Evolutionary conservation across 92 coral and sea anemone species (phyloP), one percentile per base, ranked within the genome.

Genomic region (Parazoanthus atlanticus): DNA sequence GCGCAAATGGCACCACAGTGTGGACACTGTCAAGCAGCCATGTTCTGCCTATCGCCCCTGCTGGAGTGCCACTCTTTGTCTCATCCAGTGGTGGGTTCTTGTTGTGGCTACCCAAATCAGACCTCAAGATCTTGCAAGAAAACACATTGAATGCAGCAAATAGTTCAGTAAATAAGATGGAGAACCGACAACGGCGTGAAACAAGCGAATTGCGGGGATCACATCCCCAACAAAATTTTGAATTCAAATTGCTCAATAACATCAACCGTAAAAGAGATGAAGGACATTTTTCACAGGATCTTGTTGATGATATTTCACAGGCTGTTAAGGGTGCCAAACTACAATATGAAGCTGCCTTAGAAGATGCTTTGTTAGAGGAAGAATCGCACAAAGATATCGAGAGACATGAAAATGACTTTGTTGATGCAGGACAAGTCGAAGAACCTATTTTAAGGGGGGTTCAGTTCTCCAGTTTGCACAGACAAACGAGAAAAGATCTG

Each of bases 91-190:
- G 91, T 17, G 95, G 93, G 31, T 88, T 91, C 89, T 84, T 95
- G 79, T 80, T 95, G 58, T 95, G 98, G 98, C 80, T 95, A 74
- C 94, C 98, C 69, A 92, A 92, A 85, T 66, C 86, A 73, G 94
- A 93, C 49, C 89, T 91, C 31, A 17, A 36, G 81, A 40, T 61
- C 41, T 16, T 85, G 84, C 79, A 79, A 80, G 52, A 86, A 19
- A 79, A 79, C 23, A 5, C 80, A 9, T 11, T 85, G 67, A 80
- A 34, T 7, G 40, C 52, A 71, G 61, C 38, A 72, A 67, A n/a
- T 49, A 89, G 19, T 64, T 72, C 56, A 47, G 73, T 21, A 32
- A 67, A 46, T 72, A 46, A 29, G 1, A 70, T 12, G 29, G 16
- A 16, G 78, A 49, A 52, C 65, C 76, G 81, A 54, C 25, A 54